These are phyloP conservation scores for Erithacus rubecula DNA, from an alignment of 2,797 vertebrate species.

Conservation along the genomic window DNA sequence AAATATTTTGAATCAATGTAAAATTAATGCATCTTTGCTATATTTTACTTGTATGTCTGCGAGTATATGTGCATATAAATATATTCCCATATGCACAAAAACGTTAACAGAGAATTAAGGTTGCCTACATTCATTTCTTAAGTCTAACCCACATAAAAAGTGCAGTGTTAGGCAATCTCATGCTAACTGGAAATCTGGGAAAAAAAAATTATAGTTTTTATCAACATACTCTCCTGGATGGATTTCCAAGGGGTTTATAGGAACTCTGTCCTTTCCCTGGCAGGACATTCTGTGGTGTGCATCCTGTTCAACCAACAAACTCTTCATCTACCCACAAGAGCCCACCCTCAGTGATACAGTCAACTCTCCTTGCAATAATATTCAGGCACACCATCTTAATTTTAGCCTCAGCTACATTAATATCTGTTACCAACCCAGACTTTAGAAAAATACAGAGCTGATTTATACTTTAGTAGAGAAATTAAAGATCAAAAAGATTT, in stretches of 20 bases:
- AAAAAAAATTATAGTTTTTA: too few relatives aligned
- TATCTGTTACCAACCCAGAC: slow-evolving; percentile 30
- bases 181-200: not conserved
- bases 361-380: slow-evolving; percentile 32
- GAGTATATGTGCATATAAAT: not conserved
- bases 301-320: not conserved
- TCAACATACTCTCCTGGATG: too few relatives aligned
- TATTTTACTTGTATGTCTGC: slow-evolving; percentile 25
- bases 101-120: not conserved
- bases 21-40: slow-evolving; percentile 52
- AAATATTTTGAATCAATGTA: slow-evolving; percentile 66
- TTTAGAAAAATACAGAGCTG: slow-evolving; percentile 55
- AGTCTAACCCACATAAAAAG: not conserved
- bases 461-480: slow-evolving; percentile 66
- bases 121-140: not conserved
- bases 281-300: not conserved
- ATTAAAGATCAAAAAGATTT: slow-evolving; percentile 70
- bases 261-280: not conserved
- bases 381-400: slow-evolving; percentile 43
- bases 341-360: not conserved
- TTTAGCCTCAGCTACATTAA: slow-evolving; percentile 36
- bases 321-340: not conserved
- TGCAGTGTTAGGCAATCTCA: not conserved
- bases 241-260: not conserved
- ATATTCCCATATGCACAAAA: not conserved